These are phyloP conservation scores for Pyrocoelia pectoralis DNA, from an alignment of 2,888 invertebrate species.

Conservation along the genomic window DNA sequence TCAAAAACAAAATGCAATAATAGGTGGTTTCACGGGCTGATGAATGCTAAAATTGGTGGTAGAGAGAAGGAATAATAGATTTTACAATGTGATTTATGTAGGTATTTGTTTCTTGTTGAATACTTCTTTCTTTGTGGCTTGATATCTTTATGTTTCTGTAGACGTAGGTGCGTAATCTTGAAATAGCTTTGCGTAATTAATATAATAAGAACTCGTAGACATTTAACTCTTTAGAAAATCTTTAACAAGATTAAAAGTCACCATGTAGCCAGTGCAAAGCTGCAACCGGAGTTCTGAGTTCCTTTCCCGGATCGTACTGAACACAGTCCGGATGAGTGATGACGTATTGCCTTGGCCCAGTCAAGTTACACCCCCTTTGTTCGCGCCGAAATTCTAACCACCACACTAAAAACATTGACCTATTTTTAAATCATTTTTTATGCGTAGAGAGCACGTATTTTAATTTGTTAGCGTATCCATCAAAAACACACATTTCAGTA, in stretches of 20 bases:
- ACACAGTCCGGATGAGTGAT: slow-evolving; percentile 56
- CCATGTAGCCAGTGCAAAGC: slow-evolving; percentile 37
- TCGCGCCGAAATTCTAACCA: slow-evolving; percentile 43
- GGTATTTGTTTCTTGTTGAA: slow-evolving; percentile 6
- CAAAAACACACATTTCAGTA: too few species aligned
- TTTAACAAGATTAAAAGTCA: background rate
- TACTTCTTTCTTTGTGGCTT: background rate
- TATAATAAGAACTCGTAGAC: background rate
- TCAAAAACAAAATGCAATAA: slow-evolving; percentile 23
- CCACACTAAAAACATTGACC: slow-evolving; percentile 47
- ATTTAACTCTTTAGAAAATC: background rate
- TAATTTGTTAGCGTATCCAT: background rate
- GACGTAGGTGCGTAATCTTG: background rate
- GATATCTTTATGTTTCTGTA: background rate
- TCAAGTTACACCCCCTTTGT: slow-evolving; percentile 49
- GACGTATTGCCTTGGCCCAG: slow-evolving; percentile 55
- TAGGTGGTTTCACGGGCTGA: slow-evolving; percentile 28
- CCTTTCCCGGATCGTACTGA: slow-evolving; percentile 48
- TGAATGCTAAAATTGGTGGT: slow-evolving; percentile 31
- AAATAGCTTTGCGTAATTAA: background rate
- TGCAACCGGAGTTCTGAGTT: slow-evolving; percentile 42
- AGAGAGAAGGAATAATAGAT: slow-evolving; percentile 19
- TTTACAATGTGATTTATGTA: slow-evolving; percentile 17
- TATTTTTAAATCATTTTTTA: slow-evolving; percentile 15
- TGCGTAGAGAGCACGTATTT: background rate